Evolutionary conservation across 2,888 invertebrate genomes (phyloP).

Genomic region (Deladenus siricidicola): DNA sequence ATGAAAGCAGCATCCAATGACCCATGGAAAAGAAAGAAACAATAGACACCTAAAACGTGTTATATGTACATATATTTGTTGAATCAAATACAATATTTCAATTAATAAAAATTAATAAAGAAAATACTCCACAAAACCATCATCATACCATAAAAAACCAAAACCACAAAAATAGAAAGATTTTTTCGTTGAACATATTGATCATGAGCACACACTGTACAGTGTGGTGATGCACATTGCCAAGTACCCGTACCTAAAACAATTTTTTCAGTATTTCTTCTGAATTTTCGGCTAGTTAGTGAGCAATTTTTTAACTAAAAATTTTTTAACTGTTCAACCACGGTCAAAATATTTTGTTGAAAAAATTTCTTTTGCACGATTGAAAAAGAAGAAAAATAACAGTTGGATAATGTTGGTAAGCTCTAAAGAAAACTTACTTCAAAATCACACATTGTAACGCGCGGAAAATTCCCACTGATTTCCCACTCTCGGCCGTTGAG

Average conservation of each 20-base stretch:
- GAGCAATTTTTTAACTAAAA: too few relatives aligned
- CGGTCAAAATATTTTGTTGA: too few relatives aligned
- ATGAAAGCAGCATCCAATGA: conserved; percentile 53
- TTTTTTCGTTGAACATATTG: conserved; percentile 52
- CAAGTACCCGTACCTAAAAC: conserved; percentile 55
- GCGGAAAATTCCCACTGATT: conserved; percentile 35
- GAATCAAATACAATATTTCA: too few relatives aligned
- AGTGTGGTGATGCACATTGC: conserved; percentile 54
- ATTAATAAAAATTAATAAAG: too few relatives aligned
- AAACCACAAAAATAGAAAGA: conserved; percentile 54
- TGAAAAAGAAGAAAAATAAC: too few relatives aligned
- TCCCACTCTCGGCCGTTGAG: conserved; percentile 54
- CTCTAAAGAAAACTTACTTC: conserved; percentile 46
- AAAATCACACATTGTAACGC: conserved; percentile 55
- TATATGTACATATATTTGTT: too few relatives aligned
- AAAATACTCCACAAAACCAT: too few relatives aligned
- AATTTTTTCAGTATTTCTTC: too few relatives aligned
- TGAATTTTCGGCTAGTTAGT: too few relatives aligned
- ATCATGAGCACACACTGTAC: conserved; percentile 54
- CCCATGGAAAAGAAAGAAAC: conserved; percentile 51
- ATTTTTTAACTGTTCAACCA: too few relatives aligned
- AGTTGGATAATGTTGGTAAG: too few relatives aligned
- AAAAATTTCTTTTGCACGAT: too few relatives aligned
- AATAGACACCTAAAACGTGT: conserved; percentile 25
- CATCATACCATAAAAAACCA: conserved; percentile 54